Evolutionary conservation across 2,888 invertebrate species (phyloP), one percentile per base, ranked within the genome.

Genomic region (Rhaphigaster nebulosa): DNA sequence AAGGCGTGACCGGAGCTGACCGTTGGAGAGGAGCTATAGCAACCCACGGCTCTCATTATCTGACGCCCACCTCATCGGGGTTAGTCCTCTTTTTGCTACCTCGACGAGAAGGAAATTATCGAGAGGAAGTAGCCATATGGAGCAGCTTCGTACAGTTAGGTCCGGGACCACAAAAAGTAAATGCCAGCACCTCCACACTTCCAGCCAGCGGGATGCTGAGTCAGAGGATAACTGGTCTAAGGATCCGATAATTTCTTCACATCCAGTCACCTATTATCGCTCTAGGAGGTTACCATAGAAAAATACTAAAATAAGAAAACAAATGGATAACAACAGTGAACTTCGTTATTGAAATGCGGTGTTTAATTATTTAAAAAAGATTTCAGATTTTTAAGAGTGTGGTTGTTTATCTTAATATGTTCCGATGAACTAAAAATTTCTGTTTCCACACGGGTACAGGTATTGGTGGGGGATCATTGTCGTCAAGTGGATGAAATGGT

Each of bases 71-170:
- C 45, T 84, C n/a, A 45, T 45, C 45, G 84, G 84, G 12, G 45
- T 1, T 50, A n/a, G 84, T 84, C 6, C 80, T 80, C 84, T n/a
- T 84, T 45, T 84, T 84, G 84, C 45, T 41, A 41, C 80, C 41
- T 45, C 45, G 4, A 5, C 6, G 84, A 15, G 84, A 23, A 84
- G 84, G 45, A 18, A 84, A 84, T 84, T 84, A 84, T 84, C 84
- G 84, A n/a, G 45, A 84, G 84, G 84, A 84, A 84, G 84, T 84
- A 84, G 84, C 84, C 84, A 84, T 84, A 84, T 84, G 84, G 84
- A 84, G 84, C 84, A 84, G 84, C n/a, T n/a, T n/a, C 70, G 41
- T 45, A 84, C 84, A 84, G 84, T 84, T 84, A 84, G 84, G 45
- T n/a, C 26, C 45, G 15, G 45, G 45, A 3, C 26, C 84, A 84